These are phyloP conservation scores for Radopholus similis DNA, from an alignment of 1,140 invertebrate species.

Conservation along the genomic window DNA sequence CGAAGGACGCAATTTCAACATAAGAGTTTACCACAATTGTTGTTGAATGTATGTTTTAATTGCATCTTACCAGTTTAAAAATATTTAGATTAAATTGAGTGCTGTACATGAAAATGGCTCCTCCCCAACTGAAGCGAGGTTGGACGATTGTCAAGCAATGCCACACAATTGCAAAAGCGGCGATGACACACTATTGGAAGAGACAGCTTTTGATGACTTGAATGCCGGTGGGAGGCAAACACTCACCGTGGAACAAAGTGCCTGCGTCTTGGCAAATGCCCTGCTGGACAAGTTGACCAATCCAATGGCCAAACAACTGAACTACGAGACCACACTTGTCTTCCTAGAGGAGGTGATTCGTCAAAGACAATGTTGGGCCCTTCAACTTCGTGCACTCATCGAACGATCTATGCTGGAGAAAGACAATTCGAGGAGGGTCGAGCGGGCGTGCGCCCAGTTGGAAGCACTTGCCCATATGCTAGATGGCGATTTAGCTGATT, in stretches of 20 bases:
- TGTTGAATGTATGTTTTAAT: conserved; percentile 11
- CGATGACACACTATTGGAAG: conserved; percentile 26
- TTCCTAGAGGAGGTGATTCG: conserved; percentile 25
- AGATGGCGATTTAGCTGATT: conserved; percentile 13
- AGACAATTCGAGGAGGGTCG: conserved; percentile 17
- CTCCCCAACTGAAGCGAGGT: conserved; percentile 8
- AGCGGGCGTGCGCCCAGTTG: conserved; percentile 31
- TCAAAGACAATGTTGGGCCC: conserved; percentile 24
- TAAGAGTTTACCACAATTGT: conserved; percentile 20
- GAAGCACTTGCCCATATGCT: conserved; percentile 22
- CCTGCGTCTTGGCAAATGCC: conserved; percentile 4
- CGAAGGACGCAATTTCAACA: conserved; percentile 23
- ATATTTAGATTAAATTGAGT: not conserved
- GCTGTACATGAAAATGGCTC: not conserved
- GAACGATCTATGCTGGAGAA: conserved; percentile 24
- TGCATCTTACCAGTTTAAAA: conserved; percentile 7
- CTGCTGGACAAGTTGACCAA: not conserved
- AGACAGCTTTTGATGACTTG: conserved; percentile 14
- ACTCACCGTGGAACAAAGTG: not conserved
- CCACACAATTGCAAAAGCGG: conserved; percentile 15
- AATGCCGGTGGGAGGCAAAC: not conserved
- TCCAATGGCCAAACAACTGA: not conserved
- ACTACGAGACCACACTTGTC: not conserved
- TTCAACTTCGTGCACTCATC: conserved; percentile 28
- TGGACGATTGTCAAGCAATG: too few relatives aligned